A percentile compares a stretch with the other conserved stretches of the same genome.
These are phyloP conservation scores for Agriotes lineatus DNA, from an alignment of 2,888 invertebrate species.

Conservation along the genomic window DNA sequence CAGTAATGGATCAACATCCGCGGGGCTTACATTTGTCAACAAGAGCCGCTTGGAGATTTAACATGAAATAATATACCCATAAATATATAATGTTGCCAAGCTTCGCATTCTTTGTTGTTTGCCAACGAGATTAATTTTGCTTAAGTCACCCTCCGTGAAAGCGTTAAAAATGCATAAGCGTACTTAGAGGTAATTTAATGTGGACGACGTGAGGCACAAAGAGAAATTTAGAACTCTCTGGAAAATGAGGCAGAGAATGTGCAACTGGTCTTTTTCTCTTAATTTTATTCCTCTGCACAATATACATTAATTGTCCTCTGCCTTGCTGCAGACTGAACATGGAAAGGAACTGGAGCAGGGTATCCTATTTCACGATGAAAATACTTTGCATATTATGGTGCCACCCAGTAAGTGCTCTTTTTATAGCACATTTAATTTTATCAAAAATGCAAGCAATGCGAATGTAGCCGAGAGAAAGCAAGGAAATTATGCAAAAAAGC, in stretches of 20 bases:
- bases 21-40: too few relatives aligned
- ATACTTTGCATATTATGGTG: too few relatives aligned
- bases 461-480: neutral
- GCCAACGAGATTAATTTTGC: neutral
- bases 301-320: slow-evolving; percentile 6
- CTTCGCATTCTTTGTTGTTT: too few relatives aligned
- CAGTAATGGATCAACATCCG: too few relatives aligned
- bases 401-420: too few relatives aligned
- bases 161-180: neutral
- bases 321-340: neutral
- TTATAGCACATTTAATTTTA: too few relatives aligned
- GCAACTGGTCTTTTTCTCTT: neutral
- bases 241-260: neutral
- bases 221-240: neutral
- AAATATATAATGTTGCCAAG: too few relatives aligned
- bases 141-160: neutral
- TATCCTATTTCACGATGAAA: too few relatives aligned
- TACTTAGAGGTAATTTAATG: neutral
- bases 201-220: neutral
- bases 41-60: too few relatives aligned
- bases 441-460: neutral
- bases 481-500: neutral
- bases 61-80: too few relatives aligned
- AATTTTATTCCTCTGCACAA: slow-evolving; percentile 2
- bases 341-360: too few relatives aligned